These are phyloP conservation scores for Silurus glanis DNA, from an alignment of 2,113 vertebrate species.

Conservation along the genomic window DNA sequence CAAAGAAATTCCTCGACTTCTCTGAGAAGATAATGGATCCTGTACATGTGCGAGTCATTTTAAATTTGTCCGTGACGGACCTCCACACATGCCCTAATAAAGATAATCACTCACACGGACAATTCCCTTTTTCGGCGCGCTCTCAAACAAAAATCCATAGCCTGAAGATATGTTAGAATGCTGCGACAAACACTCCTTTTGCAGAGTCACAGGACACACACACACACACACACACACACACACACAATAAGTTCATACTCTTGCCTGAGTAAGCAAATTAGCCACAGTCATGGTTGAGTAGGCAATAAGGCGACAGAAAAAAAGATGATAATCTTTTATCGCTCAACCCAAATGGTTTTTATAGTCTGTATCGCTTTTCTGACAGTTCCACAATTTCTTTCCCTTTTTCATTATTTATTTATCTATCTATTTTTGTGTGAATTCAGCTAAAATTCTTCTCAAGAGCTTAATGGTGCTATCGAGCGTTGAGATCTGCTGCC, in stretches of 20 bases:
- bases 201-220: constrained; percentile 49
- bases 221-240: constrained; percentile 45
- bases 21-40: constrained; percentile 65
- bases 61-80: constrained; percentile 48
- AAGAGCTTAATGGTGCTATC: constrained; percentile 77
- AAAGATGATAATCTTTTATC: constrained; percentile 77
- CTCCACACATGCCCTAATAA: constrained; percentile 47
- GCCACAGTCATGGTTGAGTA: constrained; percentile 69
- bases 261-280: constrained; percentile 78
- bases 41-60: constrained; percentile 63
- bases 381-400: constrained; percentile 73
- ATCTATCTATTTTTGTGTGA: constrained; percentile 80
- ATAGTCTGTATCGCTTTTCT: constrained; percentile 75
- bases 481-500: constrained; percentile 72
- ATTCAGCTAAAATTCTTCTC: constrained; percentile 83
- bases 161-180: constrained; percentile 46
- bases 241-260: constrained; percentile 58
- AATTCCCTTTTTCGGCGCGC: constrained; percentile 17
- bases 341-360: constrained; percentile 72
- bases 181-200: constrained; percentile 59
- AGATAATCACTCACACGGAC: constrained; percentile 44
- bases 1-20: constrained; percentile 64
- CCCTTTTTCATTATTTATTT: constrained; percentile 79
- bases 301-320: constrained; percentile 71
- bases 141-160: constrained; percentile 23